Evolutionary conservation across 2,797 vertebrate species (phyloP).

Genomic region (Rhodeus uyekii): DNA sequence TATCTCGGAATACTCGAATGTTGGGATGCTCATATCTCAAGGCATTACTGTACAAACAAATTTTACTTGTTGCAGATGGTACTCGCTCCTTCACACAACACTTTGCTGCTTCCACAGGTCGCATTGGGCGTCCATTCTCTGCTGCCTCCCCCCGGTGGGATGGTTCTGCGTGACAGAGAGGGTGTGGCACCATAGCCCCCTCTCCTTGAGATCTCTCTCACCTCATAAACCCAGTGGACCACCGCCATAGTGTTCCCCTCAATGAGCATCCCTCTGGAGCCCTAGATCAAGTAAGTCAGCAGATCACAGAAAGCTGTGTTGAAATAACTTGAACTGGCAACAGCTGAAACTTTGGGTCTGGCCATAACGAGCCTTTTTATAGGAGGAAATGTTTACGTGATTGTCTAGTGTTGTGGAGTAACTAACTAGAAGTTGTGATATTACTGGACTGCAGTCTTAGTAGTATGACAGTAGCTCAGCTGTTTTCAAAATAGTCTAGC

Average conservation of each 20-base stretch:
- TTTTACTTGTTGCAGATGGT: too few species aligned
- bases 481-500: conserved; percentile 1
- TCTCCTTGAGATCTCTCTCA: conserved; percentile 32
- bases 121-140: conserved; percentile 56
- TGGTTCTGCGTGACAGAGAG: conserved; percentile 73
- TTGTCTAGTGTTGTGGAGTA: conserved; percentile 7
- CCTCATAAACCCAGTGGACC: conserved; percentile 48
- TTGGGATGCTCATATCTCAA: too few species aligned
- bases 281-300: conserved; percentile 72
- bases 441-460: not conserved
- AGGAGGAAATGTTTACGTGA: not conserved
- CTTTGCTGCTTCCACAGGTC: conserved; percentile 50
- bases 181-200: conserved; percentile 69
- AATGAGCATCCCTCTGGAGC: conserved; percentile 74
- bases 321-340: not conserved
- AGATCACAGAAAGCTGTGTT: not conserved
- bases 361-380: not conserved
- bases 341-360: conserved; percentile 8
- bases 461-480: not conserved
- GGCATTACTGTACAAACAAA: too few species aligned
- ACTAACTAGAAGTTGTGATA: not conserved
- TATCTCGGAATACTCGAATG: too few species aligned
- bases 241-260: conserved; percentile 66
- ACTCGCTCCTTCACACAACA: too few species aligned
- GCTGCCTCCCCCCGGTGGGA: conserved; percentile 67